Percentiles rank a stretch among this genome's conserved stretches.
Conservation (phyloP, 2,113 vertebrate species). For the Chascanopsetta lugubris region DNA sequence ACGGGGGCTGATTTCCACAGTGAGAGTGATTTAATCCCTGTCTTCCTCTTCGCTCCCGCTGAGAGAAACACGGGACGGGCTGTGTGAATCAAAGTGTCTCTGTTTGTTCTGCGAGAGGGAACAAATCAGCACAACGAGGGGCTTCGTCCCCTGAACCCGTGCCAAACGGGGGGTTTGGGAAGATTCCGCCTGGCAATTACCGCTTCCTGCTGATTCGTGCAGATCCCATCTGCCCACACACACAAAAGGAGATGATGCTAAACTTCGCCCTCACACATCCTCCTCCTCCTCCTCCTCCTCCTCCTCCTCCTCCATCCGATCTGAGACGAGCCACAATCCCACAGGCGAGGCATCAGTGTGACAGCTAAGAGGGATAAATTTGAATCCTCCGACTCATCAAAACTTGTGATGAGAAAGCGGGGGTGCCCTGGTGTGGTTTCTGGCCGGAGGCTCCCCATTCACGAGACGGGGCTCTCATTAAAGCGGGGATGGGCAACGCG, state of each 20-base stretch:
- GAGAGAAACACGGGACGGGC: slow-evolving; percentile 56
- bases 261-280: slow-evolving; percentile 1
- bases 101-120: slow-evolving; percentile 37
- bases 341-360: slow-evolving; percentile 22
- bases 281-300: too few relatives aligned
- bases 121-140: slow-evolving; percentile 60
- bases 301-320: too few relatives aligned
- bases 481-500: slow-evolving; percentile 47
- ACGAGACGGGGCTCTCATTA: slow-evolving; percentile 50
- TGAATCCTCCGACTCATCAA: slow-evolving; percentile 35
- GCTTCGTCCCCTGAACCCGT: slow-evolving; percentile 23
- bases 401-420: slow-evolving; percentile 55
- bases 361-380: slow-evolving; percentile 23
- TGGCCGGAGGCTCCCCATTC: slow-evolving; percentile 44
- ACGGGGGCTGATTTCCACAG: slow-evolving; percentile 31
- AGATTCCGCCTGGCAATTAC: slow-evolving; percentile 65
- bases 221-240: slow-evolving; percentile 62
- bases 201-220: slow-evolving; percentile 70
- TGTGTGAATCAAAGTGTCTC: slow-evolving; percentile 33
- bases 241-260: slow-evolving; percentile 16
- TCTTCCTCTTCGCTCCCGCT: slow-evolving; percentile 63
- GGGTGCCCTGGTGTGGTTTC: slow-evolving; percentile 49
- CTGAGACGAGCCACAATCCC: slow-evolving; percentile 35
- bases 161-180: slow-evolving; percentile 46
- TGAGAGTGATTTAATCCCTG: slow-evolving; percentile 60